Evolutionary conservation across 2,888 invertebrate species (phyloP), one percentile per base, ranked within the genome.

Genomic region (Eurois occulta): DNA sequence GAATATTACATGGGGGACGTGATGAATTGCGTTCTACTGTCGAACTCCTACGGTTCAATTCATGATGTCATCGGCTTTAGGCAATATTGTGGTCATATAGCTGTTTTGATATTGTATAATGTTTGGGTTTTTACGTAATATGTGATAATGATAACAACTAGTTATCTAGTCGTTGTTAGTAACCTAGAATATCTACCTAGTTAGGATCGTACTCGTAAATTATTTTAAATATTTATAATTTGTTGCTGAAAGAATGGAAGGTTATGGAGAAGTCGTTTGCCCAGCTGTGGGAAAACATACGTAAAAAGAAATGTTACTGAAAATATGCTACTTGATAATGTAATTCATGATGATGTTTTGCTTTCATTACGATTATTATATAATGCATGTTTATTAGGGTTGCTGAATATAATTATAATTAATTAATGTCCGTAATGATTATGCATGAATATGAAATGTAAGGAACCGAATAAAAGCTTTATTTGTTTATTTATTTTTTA

Each of bases 1-100:
- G 76, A 82, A 82, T 79, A 86, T 82, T 85, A 80, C 70, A 87
- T 87, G 28, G 16, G 0, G 28, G 6, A 84, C 80, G 80, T 84
- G 87, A 87, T 79, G 66, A 65, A 84, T 74, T 73, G 75, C 64
- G 62, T 35, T 24, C 43, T 38, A 73, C 38, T 71, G 62, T 48
- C 71, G 8, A 68, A 65, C 46, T 78, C 35, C 74, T 71, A 55
- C 41, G 16, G 64, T 38, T 38, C 13, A 73, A 55, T 77, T 77
- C 28, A 28, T 83, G 60, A 83, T 77, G 48, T 79, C 77, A 78
- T 66, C 18, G n/a, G 35, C 8, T 80, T 46, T 28, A 43, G 52
- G 18, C 43, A 35, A 48, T 48, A 3, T 70, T 38, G n/a, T 43
- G 18, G 38, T 32, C 18, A 21, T 62, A 52, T 21, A 28, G 46